Percentiles rank a stretch among this genome's conserved stretches.
These are phyloP conservation scores for Trichonephila clavipes DNA, from an alignment of 1,140 invertebrate species.

Conservation along the genomic window DNA sequence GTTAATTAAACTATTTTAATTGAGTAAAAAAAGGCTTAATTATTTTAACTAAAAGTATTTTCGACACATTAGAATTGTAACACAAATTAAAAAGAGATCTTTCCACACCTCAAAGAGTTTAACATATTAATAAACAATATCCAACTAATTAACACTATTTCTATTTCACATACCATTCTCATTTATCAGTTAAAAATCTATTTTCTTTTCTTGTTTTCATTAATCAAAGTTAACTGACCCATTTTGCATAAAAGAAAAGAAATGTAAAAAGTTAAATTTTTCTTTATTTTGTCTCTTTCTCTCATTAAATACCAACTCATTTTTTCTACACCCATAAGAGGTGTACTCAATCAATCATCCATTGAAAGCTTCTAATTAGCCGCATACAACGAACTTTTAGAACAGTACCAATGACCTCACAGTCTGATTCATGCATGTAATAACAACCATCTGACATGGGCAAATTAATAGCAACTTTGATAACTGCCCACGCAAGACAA, in stretches of 20 bases:
- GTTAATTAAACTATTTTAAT: no score
- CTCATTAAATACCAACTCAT: background rate
- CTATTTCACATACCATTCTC: no score
- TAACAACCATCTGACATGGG: constrained; percentile 3
- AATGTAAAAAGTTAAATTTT: background rate
- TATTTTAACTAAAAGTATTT: no score
- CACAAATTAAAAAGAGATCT: no score
- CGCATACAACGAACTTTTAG: background rate
- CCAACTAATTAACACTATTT: no score
- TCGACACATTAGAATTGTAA: no score
- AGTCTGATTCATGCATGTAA: constrained; percentile 9
- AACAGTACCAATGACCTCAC: background rate
- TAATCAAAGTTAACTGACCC: background rate
- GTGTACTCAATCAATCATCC: background rate
- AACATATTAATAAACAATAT: no score
- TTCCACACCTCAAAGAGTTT: no score
- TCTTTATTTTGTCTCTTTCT: background rate
- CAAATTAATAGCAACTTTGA: background rate
- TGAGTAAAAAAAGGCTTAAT: no score
- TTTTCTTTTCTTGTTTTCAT: background rate
- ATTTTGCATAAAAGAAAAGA: background rate
- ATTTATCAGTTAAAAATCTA: no score
- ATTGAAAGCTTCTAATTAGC: constrained; percentile 10
- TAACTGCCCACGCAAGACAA: background rate
- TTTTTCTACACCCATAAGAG: background rate